Conservation (phyloP, 2,888 invertebrate species). For the Cloeon dipterum region DNA sequence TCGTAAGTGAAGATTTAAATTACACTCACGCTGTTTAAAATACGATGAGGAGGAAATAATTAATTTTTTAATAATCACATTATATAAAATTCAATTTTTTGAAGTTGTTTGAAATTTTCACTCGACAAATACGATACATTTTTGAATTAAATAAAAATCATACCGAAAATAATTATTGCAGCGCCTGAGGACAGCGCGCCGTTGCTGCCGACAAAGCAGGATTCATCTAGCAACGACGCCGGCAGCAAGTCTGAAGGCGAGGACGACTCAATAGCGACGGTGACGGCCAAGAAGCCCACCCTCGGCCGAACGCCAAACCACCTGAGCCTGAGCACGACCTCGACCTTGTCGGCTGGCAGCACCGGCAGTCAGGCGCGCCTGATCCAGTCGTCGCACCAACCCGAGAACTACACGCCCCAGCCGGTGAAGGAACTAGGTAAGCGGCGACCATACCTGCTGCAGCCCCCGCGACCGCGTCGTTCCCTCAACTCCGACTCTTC, state of each 20-base stretch:
- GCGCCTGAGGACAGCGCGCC: background rate
- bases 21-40: no score
- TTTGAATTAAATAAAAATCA: background rate
- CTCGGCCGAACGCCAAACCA: constrained; percentile 84
- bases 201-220: background rate
- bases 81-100: no score
- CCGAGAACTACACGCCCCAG: constrained; percentile 74
- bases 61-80: no score
- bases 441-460: constrained; percentile 14
- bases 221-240: constrained; percentile 24
- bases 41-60: no score
- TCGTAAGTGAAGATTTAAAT: constrained; percentile 25
- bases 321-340: constrained; percentile 79
- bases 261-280: constrained; percentile 48
- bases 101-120: no score
- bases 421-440: constrained; percentile 78
- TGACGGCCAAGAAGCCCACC: constrained; percentile 13
- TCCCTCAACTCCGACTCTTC: constrained; percentile 1
- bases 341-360: constrained; percentile 81
- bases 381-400: constrained; percentile 84
- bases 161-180: background rate
- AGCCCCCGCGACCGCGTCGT: background rate
- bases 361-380: constrained; percentile 81
- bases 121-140: no score
- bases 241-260: constrained; percentile 74